Evolutionary conservation across 2,888 invertebrate species (phyloP).

Genomic region (Crossocerus cetratus): DNA sequence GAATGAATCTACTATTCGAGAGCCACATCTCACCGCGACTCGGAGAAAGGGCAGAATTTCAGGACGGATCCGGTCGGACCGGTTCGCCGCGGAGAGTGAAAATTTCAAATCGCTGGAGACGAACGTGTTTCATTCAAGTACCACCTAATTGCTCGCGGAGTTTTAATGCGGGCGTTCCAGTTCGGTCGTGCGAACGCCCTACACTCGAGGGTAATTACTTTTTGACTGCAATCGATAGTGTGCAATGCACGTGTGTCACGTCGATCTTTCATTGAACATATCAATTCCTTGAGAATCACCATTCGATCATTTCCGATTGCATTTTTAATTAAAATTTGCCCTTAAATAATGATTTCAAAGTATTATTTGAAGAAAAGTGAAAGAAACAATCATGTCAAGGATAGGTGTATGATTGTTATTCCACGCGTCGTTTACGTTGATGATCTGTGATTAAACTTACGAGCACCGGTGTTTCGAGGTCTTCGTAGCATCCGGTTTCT

Average conservation of each 20-base stretch:
- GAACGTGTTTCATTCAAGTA: background rate
- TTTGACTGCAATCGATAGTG: background rate
- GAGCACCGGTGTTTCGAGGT: constrained; percentile 18
- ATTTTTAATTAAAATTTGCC: too few relatives aligned
- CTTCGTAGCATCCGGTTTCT: constrained; percentile 47
- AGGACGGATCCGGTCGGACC: constrained; percentile 33
- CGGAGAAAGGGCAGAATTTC: constrained; percentile 25
- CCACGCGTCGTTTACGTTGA: constrained; percentile 46
- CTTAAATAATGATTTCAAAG: too few relatives aligned
- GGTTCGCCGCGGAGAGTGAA: constrained; percentile 50
- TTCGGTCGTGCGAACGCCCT: background rate
- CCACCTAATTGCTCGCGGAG: constrained; percentile 14
- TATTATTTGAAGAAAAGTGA: constrained; percentile 23
- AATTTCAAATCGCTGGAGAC: constrained; percentile 15
- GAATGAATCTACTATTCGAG: background rate
- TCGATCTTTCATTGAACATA: too few relatives aligned
- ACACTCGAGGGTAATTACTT: background rate
- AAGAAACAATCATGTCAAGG: constrained; percentile 44
- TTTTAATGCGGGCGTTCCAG: constrained; percentile 14
- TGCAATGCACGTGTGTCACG: background rate
- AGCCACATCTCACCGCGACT: background rate
- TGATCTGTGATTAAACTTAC: constrained; percentile 38
- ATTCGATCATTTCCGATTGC: too few relatives aligned
- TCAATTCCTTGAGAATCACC: too few relatives aligned
- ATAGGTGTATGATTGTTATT: constrained; percentile 40